Evolutionary conservation across 2,888 invertebrate genomes (phyloP), one percentile per base, ranked within the genome.

Genomic region (Melangyna quadrimaculata): DNA sequence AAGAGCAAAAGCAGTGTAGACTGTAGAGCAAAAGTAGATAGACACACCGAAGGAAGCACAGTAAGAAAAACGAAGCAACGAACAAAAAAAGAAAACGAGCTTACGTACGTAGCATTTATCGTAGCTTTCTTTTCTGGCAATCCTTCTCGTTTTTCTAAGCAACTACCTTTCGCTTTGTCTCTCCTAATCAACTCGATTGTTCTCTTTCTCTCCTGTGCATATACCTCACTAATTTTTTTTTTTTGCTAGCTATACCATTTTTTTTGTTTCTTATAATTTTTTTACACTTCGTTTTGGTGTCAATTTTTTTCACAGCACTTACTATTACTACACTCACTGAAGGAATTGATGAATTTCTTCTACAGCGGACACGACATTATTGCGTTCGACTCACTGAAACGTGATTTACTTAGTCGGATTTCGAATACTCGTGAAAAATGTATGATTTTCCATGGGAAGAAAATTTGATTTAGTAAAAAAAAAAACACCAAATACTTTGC

Each of bases 31-130:
- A 24, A 24, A 48, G 40, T 51, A 27, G 73, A 70, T 43, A 40
- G 65, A 53, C 45, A 55, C 69, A 73, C 55, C 71, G 43, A 67
- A 70, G 17, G 61, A 78, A 53, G 55, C 70, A 81, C 69, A 72
- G 37, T 59, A 61, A 57, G 22, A 70, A 48, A 40, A 67, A 37
- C 14, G 32, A 78, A 24, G 29, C 55, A 65, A 43, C 57, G 29
- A 51, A 55, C 12, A 7, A 22, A 55, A 43, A 29, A 63, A 63
- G 65, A 79, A 65, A 74, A 74, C 27, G 57, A 83, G 70, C 79
- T 53, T 78, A 63, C 67, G 51, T 73, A 57, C 73, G 69, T 43
- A 74, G 79, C 75, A 79, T 75, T 80, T 80, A 71, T 80, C 70
- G 69, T 19, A 35, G 77, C 61, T 61, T 70, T 70, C 77, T 73